phyloP scores from a whole-genome alignment of 2,113 vertebrate species.

The Ranitomeya imitator region DNA sequence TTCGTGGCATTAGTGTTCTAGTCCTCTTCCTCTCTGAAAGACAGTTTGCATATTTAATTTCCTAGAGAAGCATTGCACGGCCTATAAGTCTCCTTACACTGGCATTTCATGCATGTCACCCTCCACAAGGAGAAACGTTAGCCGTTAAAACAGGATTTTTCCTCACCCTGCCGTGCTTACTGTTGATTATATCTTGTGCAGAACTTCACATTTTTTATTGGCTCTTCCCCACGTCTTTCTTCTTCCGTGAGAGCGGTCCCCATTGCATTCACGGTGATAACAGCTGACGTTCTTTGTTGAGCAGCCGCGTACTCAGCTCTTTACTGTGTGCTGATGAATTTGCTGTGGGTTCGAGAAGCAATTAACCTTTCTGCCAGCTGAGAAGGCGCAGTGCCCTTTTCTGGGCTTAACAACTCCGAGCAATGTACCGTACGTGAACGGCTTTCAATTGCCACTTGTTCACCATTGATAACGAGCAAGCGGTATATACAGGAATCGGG shows the following conservation, averaged over 20 bases:
- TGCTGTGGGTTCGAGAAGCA: constrained; percentile 8
- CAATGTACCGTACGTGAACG: background rate
- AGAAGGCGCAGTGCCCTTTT: background rate
- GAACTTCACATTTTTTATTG: background rate
- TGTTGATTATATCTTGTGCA: background rate
- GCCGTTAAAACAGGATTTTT: too few species aligned
- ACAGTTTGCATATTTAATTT: too few species aligned
- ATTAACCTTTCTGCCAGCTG: constrained; percentile 25
- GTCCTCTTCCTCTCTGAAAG: too few species aligned
- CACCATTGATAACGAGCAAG: background rate
- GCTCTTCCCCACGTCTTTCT: background rate
- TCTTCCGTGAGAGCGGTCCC: background rate
- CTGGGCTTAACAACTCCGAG: background rate
- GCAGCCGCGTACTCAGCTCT: background rate
- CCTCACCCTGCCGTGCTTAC: too few species aligned
- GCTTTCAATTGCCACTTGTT: background rate
- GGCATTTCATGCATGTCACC: too few species aligned
- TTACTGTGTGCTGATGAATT: background rate
- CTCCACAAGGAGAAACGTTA: too few species aligned
- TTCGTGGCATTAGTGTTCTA: too few species aligned
- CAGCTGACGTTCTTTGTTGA: background rate
- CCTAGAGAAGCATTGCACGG: too few species aligned
- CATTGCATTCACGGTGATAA: background rate
- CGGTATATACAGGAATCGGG: background rate
- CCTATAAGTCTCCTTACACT: too few species aligned